Evolutionary conservation across 2,113 vertebrate species (phyloP).

Genomic region (Rhadina sibilatrix): DNA sequence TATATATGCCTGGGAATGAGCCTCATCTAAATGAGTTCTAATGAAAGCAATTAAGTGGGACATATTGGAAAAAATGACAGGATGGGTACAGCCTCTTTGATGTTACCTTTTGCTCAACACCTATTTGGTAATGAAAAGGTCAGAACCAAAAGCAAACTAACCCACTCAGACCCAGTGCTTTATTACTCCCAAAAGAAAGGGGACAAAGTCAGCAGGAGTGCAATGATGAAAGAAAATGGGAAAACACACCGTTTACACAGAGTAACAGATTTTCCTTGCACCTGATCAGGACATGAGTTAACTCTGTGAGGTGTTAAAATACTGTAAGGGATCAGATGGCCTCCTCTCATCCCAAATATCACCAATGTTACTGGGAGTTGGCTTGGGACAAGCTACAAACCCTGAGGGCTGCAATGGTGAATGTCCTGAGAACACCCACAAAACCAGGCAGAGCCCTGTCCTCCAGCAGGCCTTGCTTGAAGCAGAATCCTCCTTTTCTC

Average conservation of each 20-base stretch:
- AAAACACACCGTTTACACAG: neutral
- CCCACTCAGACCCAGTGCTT: neutral
- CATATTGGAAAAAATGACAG: constrained; percentile 15
- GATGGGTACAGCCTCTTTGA: constrained; percentile 23
- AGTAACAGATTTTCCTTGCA: neutral
- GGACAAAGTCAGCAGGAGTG: neutral
- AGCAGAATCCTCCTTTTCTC: neutral
- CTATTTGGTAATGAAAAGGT: constrained; percentile 9
- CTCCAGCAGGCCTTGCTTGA: neutral
- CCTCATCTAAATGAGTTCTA: constrained; percentile 21
- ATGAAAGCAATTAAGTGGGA: constrained; percentile 46
- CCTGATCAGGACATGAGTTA: neutral
- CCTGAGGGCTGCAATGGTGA: neutral
- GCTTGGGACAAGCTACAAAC: neutral
- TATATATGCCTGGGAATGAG: neutral
- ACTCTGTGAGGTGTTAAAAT: neutral
- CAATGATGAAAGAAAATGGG: neutral
- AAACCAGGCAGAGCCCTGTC: neutral
- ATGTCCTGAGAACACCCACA: neutral
- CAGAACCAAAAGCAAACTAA: constrained; percentile 23
- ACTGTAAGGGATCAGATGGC: neutral
- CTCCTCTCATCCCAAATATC: neutral
- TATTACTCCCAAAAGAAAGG: neutral
- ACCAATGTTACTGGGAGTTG: neutral
- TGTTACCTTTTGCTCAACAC: constrained; percentile 18